phyloP scores from a whole-genome alignment of 2,888 invertebrate species.

The Cordilura impudica region DNA sequence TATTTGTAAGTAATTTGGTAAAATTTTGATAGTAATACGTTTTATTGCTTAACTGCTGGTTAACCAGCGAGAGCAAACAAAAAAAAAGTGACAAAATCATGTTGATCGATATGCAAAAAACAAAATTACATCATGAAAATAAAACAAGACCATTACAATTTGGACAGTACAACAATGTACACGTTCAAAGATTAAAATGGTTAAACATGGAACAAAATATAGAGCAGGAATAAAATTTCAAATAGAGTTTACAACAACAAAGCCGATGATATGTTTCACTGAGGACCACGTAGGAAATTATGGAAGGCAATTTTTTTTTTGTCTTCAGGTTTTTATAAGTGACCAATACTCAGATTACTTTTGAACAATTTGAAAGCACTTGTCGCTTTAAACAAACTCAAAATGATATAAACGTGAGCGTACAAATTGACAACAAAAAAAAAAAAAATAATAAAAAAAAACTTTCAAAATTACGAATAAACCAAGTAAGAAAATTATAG shows the following conservation, averaged over 20 bases:
- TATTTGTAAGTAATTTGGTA: constrained; percentile 57
- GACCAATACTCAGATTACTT: constrained; percentile 50
- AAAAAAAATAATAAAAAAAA: too few species aligned
- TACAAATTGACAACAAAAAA: constrained; percentile 62
- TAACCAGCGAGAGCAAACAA: neutral
- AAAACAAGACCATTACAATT: constrained; percentile 23
- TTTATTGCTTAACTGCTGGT: constrained; percentile 50
- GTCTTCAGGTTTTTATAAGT: constrained; percentile 10
- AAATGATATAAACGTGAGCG: constrained; percentile 46
- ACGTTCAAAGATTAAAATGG: neutral
- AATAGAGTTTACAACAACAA: too few species aligned
- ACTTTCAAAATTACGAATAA: too few species aligned
- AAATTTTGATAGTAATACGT: constrained; percentile 56
- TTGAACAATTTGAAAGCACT: constrained; percentile 59
- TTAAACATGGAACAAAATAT: neutral
- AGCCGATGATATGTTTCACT: neutral
- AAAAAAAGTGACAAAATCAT: constrained; percentile 60
- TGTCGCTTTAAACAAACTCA: constrained; percentile 53
- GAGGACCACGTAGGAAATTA: neutral
- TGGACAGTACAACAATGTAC: constrained; percentile 16
- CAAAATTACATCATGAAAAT: constrained; percentile 44
- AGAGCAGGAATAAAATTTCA: neutral
- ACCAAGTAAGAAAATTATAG: too few species aligned
- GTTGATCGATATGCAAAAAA: constrained; percentile 60
- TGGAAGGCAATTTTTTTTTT: constrained; percentile 4